These are phyloP conservation scores for Carabus problematicus DNA, from an alignment of 2,888 invertebrate genomes.

Conservation along the genomic window DNA sequence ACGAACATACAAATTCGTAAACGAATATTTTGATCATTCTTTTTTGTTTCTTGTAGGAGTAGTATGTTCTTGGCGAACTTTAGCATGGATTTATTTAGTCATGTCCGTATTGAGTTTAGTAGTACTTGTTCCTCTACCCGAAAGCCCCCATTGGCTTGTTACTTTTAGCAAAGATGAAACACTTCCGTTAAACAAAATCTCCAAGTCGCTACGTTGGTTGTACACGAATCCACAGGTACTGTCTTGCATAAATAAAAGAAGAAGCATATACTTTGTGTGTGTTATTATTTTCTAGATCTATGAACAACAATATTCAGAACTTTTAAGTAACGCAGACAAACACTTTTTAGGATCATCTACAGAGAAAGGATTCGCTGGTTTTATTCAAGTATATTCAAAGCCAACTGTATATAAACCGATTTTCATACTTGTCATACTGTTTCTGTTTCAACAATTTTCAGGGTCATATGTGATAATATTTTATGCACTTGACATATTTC, in stretches of 20 bases:
- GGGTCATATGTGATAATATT: conserved; percentile 67
- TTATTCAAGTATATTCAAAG: conserved; percentile 47
- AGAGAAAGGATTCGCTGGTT: not conserved
- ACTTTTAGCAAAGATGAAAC: conserved; percentile 57
- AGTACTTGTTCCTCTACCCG: conserved; percentile 60
- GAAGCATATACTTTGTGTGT: not conserved
- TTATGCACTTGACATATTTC: conserved; percentile 64
- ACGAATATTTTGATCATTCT: not conserved
- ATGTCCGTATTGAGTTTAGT: conserved; percentile 55
- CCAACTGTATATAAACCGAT: conserved; percentile 63
- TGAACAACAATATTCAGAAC: conserved; percentile 26
- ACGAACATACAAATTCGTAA: not conserved
- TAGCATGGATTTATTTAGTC: conserved; percentile 59
- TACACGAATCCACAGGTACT: conserved; percentile 55
- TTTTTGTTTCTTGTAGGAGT: conserved; percentile 52
- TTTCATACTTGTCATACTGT: conserved; percentile 59
- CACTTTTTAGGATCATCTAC: not conserved
- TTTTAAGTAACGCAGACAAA: conserved; percentile 10
- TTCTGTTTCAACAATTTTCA: conserved; percentile 65
- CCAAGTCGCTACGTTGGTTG: conserved; percentile 59
- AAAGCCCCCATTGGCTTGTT: conserved; percentile 67
- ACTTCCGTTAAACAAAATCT: conserved; percentile 49
- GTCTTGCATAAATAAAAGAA: not conserved
- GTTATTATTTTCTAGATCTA: conserved; percentile 24
- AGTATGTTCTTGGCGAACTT: conserved; percentile 61